phyloP scores from a whole-genome alignment of 2,797 vertebrate species.

The Forpus xanthops region DNA sequence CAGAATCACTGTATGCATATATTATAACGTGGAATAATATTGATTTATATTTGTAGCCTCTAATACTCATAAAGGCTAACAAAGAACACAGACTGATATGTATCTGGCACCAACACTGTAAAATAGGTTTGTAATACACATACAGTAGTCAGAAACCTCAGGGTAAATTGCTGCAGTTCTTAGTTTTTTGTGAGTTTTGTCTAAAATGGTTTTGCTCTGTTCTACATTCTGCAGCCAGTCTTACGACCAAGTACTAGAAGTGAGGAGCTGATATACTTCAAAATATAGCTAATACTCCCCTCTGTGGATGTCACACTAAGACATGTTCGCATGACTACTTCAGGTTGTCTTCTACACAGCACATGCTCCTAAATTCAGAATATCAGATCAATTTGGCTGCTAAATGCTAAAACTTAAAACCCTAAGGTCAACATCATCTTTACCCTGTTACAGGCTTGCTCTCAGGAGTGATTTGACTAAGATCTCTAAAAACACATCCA shows the following conservation, averaged over 20 bases:
- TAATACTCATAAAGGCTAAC: neutral
- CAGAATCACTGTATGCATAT: neutral
- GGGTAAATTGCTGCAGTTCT: neutral
- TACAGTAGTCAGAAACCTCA: neutral
- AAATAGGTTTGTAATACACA: neutral
- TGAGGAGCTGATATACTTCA: neutral
- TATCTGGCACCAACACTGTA: neutral
- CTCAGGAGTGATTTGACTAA: neutral
- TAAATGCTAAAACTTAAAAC: neutral
- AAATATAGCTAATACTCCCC: neutral
- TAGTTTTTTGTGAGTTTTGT: neutral
- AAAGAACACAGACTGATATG: neutral
- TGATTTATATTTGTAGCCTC: neutral
- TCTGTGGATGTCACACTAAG: fast-evolving
- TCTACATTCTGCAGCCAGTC: neutral
- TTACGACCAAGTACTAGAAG: neutral
- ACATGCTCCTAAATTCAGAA: neutral
- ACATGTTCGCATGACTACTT: neutral
- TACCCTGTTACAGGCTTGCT: neutral
- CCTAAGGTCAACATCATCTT: neutral
- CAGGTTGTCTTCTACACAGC: neutral
- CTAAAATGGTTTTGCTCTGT: neutral
- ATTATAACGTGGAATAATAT: neutral
- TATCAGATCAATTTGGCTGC: neutral
- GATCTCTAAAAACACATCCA: neutral